These are phyloP conservation scores for Trachops cirrhosus DNA, from an alignment of 2,797 vertebrate species.

Conservation along the genomic window DNA sequence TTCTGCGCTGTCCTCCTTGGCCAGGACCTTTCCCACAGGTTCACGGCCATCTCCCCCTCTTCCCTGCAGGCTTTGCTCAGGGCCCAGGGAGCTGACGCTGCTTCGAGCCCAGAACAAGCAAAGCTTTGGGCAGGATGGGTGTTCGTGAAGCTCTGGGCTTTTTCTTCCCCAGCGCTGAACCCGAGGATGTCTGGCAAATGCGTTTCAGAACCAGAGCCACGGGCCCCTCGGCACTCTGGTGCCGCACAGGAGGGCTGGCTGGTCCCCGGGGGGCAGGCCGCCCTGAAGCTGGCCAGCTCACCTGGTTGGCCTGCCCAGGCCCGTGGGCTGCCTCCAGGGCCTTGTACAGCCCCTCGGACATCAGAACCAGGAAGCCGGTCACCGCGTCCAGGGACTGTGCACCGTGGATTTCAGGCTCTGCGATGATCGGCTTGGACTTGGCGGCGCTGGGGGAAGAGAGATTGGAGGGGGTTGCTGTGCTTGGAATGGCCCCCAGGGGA, in stretches of 20 bases:
- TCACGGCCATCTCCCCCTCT: neutral
- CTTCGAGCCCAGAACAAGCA: neutral
- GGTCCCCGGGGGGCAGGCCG: fast-evolving
- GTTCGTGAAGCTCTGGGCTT: neutral
- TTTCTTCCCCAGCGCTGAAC: neutral
- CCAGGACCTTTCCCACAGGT: neutral
- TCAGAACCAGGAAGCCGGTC: constrained; percentile 94
- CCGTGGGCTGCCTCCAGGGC: constrained; percentile 96
- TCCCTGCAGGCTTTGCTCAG: neutral
- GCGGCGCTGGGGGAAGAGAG: constrained; percentile 85
- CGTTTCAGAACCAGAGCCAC: neutral
- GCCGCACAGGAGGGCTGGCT: neutral
- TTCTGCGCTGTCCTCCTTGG: neutral
- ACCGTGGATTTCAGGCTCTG: constrained; percentile 95
- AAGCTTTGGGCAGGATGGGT: neutral
- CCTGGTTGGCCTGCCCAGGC: constrained; percentile 97
- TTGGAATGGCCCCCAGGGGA: neutral
- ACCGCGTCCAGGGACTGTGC: constrained; percentile 91
- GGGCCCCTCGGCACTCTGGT: neutral
- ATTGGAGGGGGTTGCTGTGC: neutral
- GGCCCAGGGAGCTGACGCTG: neutral
- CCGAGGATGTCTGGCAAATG: neutral
- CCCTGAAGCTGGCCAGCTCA: constrained; percentile 62
- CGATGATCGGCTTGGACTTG: constrained; percentile 92
- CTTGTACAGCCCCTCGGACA: constrained; percentile 97